Conservation (phyloP, 1,140 invertebrate genomes). For the Heliconius himera region DNA sequence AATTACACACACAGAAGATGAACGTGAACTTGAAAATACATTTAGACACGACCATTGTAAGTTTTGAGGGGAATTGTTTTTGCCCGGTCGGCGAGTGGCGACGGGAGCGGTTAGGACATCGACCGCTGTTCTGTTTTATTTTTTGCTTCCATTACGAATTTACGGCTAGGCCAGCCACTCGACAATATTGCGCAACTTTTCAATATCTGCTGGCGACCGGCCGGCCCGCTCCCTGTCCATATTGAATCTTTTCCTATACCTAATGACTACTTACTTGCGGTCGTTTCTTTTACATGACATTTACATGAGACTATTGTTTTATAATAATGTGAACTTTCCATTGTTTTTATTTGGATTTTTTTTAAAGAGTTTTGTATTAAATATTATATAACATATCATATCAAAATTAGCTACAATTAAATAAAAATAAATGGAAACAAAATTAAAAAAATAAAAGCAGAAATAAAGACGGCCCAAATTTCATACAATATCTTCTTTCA, state of each 20-base stretch:
- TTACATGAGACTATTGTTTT: neutral
- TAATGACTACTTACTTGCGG: constrained; percentile 51
- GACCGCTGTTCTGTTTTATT: constrained; percentile 67
- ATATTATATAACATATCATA: too few relatives aligned
- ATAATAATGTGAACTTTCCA: neutral
- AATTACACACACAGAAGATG: constrained; percentile 6
- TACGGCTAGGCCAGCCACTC: constrained; percentile 72
- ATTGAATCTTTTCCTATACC: constrained; percentile 71
- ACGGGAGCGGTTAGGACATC: constrained; percentile 55
- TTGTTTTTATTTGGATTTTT: too few relatives aligned
- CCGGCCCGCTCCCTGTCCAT: constrained; percentile 58
- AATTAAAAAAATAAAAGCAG: too few relatives aligned
- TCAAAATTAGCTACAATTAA: too few relatives aligned
- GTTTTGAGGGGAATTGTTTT: constrained; percentile 57
- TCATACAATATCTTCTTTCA: neutral
- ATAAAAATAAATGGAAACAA: too few relatives aligned
- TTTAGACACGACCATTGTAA: constrained; percentile 42
- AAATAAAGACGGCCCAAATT: neutral
- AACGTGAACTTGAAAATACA: constrained; percentile 48
- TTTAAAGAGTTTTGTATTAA: too few relatives aligned
- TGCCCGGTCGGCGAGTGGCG: constrained; percentile 54
- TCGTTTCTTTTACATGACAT: constrained; percentile 3
- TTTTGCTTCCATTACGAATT: constrained; percentile 79
- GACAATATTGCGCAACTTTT: constrained; percentile 79
- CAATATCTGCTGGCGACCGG: constrained; percentile 71